Conservation (phyloP, 2,797 vertebrate species). For the Acanthopagrus latus region DNA sequence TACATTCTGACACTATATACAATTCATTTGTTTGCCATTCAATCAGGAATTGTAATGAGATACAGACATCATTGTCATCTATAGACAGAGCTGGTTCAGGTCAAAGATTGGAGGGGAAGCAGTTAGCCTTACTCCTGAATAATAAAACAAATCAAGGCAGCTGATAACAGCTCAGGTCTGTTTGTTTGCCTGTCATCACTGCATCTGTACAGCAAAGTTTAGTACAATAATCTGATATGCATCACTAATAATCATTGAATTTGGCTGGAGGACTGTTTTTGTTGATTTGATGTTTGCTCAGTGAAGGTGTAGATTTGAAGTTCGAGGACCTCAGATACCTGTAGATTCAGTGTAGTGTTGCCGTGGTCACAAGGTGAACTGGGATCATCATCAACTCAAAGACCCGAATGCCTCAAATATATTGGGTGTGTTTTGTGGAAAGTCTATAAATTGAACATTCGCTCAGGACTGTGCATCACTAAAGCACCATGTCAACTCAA, state of each 20-base stretch:
- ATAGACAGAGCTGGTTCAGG: background rate
- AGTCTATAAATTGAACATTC: background rate
- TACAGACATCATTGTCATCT: background rate
- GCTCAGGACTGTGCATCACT: no score
- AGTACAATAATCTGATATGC: background rate
- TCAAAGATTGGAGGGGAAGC: no score
- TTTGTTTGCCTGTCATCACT: background rate
- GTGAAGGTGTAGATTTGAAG: background rate
- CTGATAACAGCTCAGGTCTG: no score
- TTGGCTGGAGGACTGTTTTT: background rate
- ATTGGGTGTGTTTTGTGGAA: no score
- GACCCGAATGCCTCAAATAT: background rate
- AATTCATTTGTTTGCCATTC: no score
- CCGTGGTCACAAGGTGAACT: background rate
- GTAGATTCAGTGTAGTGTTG: background rate
- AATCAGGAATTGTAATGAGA: background rate
- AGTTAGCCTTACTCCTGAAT: no score
- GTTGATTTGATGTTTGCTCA: background rate
- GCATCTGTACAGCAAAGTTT: background rate
- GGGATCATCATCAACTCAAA: background rate
- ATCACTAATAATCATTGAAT: background rate
- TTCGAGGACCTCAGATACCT: background rate
- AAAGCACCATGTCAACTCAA: background rate
- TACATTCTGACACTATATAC: no score
- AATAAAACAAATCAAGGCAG: background rate